phyloP scores from a whole-genome alignment of 30 jellyfish, hydroid and myxozoan genomes.

The Chironex yamaguchii region DNA sequence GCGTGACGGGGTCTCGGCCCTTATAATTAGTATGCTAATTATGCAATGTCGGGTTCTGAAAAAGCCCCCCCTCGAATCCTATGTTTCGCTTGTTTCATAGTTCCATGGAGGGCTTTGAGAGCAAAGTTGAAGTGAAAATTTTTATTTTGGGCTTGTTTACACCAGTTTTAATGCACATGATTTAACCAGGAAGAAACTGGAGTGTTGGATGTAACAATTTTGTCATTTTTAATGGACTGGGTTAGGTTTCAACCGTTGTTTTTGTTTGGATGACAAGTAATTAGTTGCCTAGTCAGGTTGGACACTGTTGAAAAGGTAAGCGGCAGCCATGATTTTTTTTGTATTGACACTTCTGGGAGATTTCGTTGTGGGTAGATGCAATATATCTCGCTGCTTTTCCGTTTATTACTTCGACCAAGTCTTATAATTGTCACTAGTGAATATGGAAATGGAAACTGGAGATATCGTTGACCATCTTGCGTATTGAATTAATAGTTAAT shows the following conservation, averaged over 20 bases:
- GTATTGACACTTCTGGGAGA: slow-evolving; percentile 20
- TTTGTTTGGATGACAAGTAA: not conserved
- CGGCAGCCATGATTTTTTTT: slow-evolving; percentile 84
- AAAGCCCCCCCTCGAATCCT: slow-evolving; percentile 96
- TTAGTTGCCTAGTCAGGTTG: slow-evolving; percentile 6
- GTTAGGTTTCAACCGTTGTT: not conserved
- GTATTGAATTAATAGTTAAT: not conserved
- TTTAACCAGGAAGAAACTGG: not conserved
- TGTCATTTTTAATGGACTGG: not conserved
- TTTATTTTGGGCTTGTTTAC: not conserved
- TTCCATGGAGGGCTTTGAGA: slow-evolving; percentile 15
- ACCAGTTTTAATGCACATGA: not conserved
- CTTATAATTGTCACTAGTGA: not conserved
- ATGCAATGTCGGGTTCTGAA: slow-evolving; percentile 66
- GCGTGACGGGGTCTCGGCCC: slow-evolving; percentile 77
- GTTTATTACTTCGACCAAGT: not conserved
- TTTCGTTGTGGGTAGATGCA: not conserved
- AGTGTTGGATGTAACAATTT: not conserved
- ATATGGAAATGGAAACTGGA: not conserved
- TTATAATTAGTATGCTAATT: slow-evolving; percentile 67
- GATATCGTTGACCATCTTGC: not conserved
- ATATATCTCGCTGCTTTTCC: not conserved
- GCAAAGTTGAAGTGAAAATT: not conserved
- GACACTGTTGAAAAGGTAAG: slow-evolving; percentile 39
- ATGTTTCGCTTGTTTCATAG: slow-evolving; percentile 91